These are phyloP conservation scores for Embidobia sp. DNA, from an alignment of 2,888 invertebrate species.

Conservation along the genomic window DNA sequence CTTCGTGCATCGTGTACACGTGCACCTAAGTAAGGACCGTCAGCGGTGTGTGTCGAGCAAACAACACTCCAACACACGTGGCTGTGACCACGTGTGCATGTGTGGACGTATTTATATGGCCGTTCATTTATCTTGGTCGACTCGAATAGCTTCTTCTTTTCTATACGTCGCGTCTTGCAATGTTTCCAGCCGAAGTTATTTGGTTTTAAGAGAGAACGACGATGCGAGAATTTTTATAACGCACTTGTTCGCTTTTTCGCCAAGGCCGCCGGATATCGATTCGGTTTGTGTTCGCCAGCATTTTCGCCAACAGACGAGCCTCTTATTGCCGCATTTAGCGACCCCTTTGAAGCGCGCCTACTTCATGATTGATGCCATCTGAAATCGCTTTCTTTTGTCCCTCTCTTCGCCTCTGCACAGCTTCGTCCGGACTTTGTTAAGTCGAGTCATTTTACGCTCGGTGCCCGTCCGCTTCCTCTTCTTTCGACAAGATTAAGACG, in stretches of 20 bases:
- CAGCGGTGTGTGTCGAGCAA: too few species aligned
- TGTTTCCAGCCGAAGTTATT: conserved; percentile 39
- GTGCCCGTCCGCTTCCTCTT: too few species aligned
- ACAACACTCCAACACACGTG: too few species aligned
- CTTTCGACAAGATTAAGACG: too few species aligned
- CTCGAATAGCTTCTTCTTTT: conserved; percentile 37
- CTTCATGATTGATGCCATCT: conserved; percentile 9
- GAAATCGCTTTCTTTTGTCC: not conserved
- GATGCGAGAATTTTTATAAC: conserved; percentile 37
- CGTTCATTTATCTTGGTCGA: conserved; percentile 46
- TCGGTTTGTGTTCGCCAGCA: too few species aligned
- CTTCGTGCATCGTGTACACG: too few species aligned
- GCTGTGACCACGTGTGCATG: not conserved
- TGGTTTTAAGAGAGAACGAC: conserved; percentile 36
- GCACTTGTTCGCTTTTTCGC: conserved; percentile 35
- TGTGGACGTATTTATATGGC: conserved; percentile 26
- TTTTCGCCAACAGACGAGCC: too few species aligned
- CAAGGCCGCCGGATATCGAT: conserved; percentile 39
- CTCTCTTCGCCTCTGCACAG: not conserved
- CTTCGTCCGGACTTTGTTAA: not conserved
- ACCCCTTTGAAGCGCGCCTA: conserved; percentile 3
- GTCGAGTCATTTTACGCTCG: not conserved
- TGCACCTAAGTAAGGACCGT: too few species aligned
- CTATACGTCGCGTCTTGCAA: conserved; percentile 23
- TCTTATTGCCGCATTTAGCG: conserved; percentile 13